Percentiles rank a stretch among this genome's conserved stretches.
phyloP scores from a whole-genome alignment of 2,113 vertebrate genomes.

The Muntiacus muntjak region DNA sequence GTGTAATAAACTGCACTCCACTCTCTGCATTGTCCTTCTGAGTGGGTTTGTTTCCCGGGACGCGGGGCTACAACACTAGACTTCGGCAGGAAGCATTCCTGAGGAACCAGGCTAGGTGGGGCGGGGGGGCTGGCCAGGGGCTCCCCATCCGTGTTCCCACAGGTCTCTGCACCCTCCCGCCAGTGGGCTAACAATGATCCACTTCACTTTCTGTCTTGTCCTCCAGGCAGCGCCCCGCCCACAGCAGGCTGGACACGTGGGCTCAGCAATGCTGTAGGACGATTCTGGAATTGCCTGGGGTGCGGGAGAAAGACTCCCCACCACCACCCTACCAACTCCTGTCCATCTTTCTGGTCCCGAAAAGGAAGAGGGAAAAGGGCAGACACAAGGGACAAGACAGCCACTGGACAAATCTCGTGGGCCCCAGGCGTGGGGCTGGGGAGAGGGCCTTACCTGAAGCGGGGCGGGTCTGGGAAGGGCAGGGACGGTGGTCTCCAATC shows the following conservation, averaged over 20 bases:
- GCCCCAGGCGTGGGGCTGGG: not conserved
- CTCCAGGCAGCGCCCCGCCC: rapidly evolving
- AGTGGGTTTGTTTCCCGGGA: no score
- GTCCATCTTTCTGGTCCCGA: not conserved
- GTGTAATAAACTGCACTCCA: no score
- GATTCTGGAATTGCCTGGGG: rapidly evolving
- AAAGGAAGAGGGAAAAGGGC: not conserved
- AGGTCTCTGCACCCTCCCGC: rapidly evolving
- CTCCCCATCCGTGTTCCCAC: rapidly evolving
- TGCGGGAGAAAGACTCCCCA: not conserved
- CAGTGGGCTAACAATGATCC: not conserved
- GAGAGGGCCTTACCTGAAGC: not conserved
- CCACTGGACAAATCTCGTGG: rapidly evolving
- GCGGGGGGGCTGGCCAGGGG: rapidly evolving
- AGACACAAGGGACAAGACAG: not conserved
- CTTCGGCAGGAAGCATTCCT: not conserved
- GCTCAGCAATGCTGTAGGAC: rapidly evolving
- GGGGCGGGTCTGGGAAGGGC: rapidly evolving
- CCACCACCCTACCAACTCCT: not conserved
- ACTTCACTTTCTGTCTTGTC: not conserved
- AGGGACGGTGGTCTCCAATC: not conserved
- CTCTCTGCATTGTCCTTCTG: no score
- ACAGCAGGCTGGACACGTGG: rapidly evolving
- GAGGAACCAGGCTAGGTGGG: not conserved
- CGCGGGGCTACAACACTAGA: not conserved